Conservation (phyloP, 2,888 invertebrate species). For the Drosophila setosimentum region DNA sequence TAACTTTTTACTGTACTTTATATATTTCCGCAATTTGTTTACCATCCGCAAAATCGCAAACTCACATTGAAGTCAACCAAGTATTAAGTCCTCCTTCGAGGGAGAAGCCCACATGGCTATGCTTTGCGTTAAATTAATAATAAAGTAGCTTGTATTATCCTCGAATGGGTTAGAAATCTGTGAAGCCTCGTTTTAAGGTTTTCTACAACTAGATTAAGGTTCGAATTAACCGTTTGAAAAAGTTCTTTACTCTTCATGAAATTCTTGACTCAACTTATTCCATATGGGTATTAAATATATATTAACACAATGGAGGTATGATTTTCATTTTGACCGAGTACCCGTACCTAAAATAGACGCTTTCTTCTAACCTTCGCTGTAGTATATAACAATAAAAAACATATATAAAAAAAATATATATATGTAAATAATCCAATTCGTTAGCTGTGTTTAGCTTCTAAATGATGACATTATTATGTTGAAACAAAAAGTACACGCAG, state of each 20-base stretch:
- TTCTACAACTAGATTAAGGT: neutral
- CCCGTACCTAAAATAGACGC: neutral
- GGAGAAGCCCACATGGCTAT: neutral
- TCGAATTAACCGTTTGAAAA: neutral
- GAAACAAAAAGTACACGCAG: slow-evolving; percentile 20
- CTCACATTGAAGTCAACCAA: slow-evolving; percentile 39
- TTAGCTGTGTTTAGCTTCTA: slow-evolving; percentile 21
- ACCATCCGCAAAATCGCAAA: slow-evolving; percentile 41
- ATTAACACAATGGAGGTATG: neutral
- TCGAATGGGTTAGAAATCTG: slow-evolving; percentile 9
- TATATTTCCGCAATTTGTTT: slow-evolving; percentile 61
- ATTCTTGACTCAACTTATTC: neutral
- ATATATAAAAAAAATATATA: neutral
- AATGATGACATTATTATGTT: slow-evolving; percentile 53
- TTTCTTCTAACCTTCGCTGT: neutral
- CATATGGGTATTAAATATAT: neutral
- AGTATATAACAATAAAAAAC: neutral
- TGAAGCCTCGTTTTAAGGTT: neutral
- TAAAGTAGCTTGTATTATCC: slow-evolving; percentile 17
- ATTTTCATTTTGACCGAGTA: neutral
- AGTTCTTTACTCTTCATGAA: neutral
- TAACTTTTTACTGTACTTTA: slow-evolving; percentile 35
- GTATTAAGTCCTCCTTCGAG: slow-evolving; percentile 28
- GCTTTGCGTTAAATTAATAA: slow-evolving; percentile 20
- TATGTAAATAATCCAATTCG: slow-evolving; percentile 26